Evolutionary conservation across 2,113 vertebrate species (phyloP).

Genomic region (Rhinichthys klamathensis): DNA sequence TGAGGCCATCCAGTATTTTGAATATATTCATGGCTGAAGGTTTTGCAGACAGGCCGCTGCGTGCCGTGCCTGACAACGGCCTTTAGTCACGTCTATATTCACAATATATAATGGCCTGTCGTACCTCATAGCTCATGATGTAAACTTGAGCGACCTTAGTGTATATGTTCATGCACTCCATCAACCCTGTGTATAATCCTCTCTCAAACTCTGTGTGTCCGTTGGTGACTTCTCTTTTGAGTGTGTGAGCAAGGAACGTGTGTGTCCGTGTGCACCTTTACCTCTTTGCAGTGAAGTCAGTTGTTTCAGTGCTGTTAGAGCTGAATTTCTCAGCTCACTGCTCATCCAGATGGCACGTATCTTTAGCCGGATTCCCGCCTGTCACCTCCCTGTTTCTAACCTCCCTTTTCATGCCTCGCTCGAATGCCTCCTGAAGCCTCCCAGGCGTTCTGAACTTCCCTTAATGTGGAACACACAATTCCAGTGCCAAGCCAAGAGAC

Average conservation of each 20-base stretch:
- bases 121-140: neutral
- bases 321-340: slow-evolving; percentile 55
- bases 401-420: slow-evolving; percentile 2
- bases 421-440: slow-evolving; percentile 1
- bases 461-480: slow-evolving; percentile 18
- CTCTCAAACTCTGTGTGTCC: neutral
- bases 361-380: slow-evolving; percentile 47
- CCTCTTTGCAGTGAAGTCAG: slow-evolving; percentile 39
- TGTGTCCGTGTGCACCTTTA: slow-evolving; percentile 12
- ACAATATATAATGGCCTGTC: neutral
- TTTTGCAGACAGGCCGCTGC: neutral
- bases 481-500: slow-evolving; percentile 13
- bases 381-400: slow-evolving; percentile 17
- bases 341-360: slow-evolving; percentile 45
- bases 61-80: neutral
- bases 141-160: neutral
- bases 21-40: neutral
- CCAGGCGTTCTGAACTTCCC: slow-evolving; percentile 18
- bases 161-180: slow-evolving; percentile 12
- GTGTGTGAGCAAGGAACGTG: neutral
- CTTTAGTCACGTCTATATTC: neutral
- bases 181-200: slow-evolving; percentile 6
- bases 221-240: neutral
- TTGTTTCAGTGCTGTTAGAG: slow-evolving; percentile 36
- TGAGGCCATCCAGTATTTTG: neutral